Conservation (phyloP, 2,113 vertebrate genomes). For the Bambusicola thoracicus region DNA sequence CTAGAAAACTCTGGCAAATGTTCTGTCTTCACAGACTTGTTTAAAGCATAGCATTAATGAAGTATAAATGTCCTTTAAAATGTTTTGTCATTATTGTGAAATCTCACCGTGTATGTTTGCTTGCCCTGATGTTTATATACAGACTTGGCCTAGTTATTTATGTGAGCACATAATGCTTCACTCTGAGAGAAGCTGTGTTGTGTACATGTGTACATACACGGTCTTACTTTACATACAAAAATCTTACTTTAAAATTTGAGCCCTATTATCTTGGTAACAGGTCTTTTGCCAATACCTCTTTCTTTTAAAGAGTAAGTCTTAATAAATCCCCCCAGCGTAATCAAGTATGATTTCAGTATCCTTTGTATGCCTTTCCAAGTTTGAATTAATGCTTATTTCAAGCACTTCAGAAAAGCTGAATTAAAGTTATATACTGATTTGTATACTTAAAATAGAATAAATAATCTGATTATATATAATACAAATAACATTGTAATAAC, state of each 20-base stretch:
- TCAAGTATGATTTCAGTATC: not conserved
- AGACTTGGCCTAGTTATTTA: not conserved
- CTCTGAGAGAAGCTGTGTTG: not conserved
- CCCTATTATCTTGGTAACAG: not conserved
- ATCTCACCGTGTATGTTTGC: not conserved
- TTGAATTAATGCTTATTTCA: not conserved
- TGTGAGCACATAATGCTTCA: not conserved
- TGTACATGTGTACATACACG: not conserved
- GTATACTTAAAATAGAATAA: not conserved
- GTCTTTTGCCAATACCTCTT: not conserved
- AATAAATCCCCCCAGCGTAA: not conserved
- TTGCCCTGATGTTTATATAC: not conserved
- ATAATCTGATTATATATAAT: too few species aligned
- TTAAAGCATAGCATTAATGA: not conserved
- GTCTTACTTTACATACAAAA: too few species aligned
- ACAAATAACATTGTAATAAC: not conserved
- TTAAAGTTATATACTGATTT: not conserved
- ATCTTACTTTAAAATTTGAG: not conserved
- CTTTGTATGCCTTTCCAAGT: not conserved
- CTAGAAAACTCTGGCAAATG: not conserved
- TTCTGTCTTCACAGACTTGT: not conserved
- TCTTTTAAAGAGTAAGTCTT: not conserved
- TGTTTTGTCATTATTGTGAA: not conserved
- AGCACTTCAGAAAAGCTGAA: not conserved
- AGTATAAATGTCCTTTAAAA: not conserved